Evolutionary conservation across 2,113 vertebrate genomes (phyloP).

Genomic region (Serinus canaria): DNA sequence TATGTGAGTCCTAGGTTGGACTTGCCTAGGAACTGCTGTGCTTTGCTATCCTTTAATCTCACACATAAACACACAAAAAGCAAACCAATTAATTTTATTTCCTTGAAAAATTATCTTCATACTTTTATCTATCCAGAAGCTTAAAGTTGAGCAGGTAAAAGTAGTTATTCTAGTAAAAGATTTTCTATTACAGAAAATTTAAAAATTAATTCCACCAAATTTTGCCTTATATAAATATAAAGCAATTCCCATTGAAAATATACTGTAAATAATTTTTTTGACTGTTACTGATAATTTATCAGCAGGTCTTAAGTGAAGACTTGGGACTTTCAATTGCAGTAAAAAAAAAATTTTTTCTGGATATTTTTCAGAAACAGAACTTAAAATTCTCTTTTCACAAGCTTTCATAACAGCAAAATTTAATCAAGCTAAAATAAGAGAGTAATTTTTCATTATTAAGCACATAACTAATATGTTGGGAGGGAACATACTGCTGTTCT

Average conservation of each 20-base stretch:
- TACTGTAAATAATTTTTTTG: background rate
- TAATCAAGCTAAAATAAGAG: background rate
- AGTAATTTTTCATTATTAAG: background rate
- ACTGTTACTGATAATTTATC: background rate
- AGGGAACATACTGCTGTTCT: background rate
- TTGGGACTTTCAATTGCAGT: background rate
- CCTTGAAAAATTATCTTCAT: background rate
- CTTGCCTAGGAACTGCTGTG: background rate
- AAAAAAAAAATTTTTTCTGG: background rate
- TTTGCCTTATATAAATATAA: background rate
- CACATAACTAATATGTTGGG: background rate
- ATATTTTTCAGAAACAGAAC: background rate
- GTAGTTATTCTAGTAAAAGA: background rate
- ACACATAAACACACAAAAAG: background rate
- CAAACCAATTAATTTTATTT: background rate
- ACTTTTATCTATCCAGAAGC: background rate
- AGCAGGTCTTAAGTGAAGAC: background rate
- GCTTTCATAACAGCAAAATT: background rate
- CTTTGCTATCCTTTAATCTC: background rate
- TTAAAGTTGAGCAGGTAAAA: background rate
- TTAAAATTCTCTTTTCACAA: background rate
- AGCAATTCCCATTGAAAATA: background rate
- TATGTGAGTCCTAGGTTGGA: background rate
- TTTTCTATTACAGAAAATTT: background rate
- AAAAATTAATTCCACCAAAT: background rate